These are phyloP conservation scores for Dicranocentrus wangi DNA, from an alignment of 2,888 invertebrate genomes.

Conservation along the genomic window DNA sequence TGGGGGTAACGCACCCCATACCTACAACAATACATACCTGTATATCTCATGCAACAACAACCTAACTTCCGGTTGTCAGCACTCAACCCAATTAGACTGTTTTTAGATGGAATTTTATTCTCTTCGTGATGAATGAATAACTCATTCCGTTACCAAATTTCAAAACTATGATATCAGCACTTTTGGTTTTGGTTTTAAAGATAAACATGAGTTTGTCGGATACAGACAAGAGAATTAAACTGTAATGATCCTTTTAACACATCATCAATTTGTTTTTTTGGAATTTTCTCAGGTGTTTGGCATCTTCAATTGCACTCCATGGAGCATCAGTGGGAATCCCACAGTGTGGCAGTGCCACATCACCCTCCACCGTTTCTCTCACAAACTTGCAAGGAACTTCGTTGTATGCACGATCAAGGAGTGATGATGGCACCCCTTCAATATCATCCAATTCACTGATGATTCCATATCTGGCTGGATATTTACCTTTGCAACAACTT, in stretches of 20 bases:
- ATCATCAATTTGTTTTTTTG: no score
- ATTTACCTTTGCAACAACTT: constrained; percentile 28
- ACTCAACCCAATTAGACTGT: constrained; percentile 15
- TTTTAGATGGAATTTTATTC: not conserved
- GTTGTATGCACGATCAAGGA: no score
- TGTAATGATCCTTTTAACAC: no score
- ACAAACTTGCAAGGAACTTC: constrained; percentile 27
- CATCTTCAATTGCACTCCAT: constrained; percentile 44
- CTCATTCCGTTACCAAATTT: not conserved
- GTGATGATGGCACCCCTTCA: not conserved
- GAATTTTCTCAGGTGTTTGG: constrained; percentile 49
- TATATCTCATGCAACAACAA: no score
- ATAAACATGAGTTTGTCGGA: no score
- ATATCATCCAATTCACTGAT: constrained; percentile 38
- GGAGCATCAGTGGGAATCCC: constrained; percentile 21
- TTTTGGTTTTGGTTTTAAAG: no score
- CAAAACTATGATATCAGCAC: constrained; percentile 16
- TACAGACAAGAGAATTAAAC: no score
- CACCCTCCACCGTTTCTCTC: constrained; percentile 21
- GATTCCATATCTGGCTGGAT: constrained; percentile 34
- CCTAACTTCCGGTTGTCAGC: constrained; percentile 39
- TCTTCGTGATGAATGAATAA: constrained; percentile 9
- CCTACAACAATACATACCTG: no score
- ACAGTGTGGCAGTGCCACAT: not conserved
- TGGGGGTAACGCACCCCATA: no score